phyloP scores from a whole-genome alignment of 1,140 invertebrate species.

The Neodiprion pinetum region DNA sequence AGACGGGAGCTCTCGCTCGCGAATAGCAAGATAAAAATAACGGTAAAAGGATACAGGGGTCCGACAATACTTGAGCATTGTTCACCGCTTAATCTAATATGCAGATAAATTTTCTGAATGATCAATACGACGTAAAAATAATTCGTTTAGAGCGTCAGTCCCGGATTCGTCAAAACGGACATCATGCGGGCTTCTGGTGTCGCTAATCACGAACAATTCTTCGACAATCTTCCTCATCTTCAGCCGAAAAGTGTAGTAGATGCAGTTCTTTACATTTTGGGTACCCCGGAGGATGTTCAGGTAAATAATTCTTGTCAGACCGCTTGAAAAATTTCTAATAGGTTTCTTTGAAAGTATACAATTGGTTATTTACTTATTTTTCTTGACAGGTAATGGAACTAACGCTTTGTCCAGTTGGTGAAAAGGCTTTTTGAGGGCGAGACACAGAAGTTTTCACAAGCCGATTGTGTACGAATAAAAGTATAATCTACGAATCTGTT shows the following conservation, averaged over 20 bases:
- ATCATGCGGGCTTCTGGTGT: constrained; percentile 54
- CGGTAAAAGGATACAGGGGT: constrained; percentile 58
- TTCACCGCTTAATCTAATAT: too few relatives aligned
- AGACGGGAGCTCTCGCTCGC: constrained; percentile 67
- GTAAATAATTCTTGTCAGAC: constrained; percentile 49
- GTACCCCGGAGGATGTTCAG: constrained; percentile 68
- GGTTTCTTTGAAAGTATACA: too few relatives aligned
- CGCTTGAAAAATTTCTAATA: too few relatives aligned
- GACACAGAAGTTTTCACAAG: too few relatives aligned
- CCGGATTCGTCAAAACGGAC: constrained; percentile 67
- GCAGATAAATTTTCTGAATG: too few relatives aligned
- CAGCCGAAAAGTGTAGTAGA: constrained; percentile 64
- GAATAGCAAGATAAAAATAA: constrained; percentile 70
- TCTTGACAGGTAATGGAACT: background rate
- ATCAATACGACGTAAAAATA: too few relatives aligned
- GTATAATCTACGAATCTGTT: too few relatives aligned
- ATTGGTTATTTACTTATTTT: too few relatives aligned
- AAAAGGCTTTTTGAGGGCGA: background rate
- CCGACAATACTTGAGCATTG: too few relatives aligned
- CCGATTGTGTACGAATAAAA: too few relatives aligned
- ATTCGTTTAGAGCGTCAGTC: constrained; percentile 64
- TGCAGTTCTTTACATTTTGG: constrained; percentile 66
- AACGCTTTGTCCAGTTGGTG: background rate
- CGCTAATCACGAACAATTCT: constrained; percentile 33
- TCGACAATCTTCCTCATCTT: constrained; percentile 46